These are phyloP conservation scores for Timandra comae DNA, from an alignment of 2,888 invertebrate species.

Conservation along the genomic window DNA sequence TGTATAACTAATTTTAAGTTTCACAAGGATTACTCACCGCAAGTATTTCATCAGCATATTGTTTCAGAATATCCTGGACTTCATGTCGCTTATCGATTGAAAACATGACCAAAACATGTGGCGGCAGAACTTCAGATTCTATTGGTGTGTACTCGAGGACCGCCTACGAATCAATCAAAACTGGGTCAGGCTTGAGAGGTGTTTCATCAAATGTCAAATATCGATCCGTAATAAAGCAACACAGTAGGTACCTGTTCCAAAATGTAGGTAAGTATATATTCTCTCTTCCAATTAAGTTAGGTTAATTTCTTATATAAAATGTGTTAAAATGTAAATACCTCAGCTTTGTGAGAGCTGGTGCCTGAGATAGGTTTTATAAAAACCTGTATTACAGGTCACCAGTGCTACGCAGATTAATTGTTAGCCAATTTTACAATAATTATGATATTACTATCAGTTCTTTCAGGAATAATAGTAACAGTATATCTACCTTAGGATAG, in stretches of 20 bases:
- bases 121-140: constrained; percentile 56
- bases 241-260: not conserved
- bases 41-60: constrained; percentile 47
- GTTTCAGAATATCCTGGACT: constrained; percentile 45
- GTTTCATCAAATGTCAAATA: no score
- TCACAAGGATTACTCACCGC: constrained; percentile 33
- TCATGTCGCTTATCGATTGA: constrained; percentile 53
- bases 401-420: no score
- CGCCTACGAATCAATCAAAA: constrained; percentile 27
- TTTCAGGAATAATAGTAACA: no score
- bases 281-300: no score
- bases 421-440: no score
- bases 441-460: no score
- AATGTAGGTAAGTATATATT: not conserved
- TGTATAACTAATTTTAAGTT: not conserved
- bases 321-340: no score
- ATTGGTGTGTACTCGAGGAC: constrained; percentile 32
- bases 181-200: no score
- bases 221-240: not conserved
- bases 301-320: no score
- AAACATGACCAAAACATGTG: constrained; percentile 63
- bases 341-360: no score
- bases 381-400: no score
- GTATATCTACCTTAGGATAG: constrained; percentile 63
- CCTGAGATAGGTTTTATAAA: no score